These are phyloP conservation scores for Diorhabda sublineata DNA, from an alignment of 1,140 invertebrate genomes.

Conservation along the genomic window DNA sequence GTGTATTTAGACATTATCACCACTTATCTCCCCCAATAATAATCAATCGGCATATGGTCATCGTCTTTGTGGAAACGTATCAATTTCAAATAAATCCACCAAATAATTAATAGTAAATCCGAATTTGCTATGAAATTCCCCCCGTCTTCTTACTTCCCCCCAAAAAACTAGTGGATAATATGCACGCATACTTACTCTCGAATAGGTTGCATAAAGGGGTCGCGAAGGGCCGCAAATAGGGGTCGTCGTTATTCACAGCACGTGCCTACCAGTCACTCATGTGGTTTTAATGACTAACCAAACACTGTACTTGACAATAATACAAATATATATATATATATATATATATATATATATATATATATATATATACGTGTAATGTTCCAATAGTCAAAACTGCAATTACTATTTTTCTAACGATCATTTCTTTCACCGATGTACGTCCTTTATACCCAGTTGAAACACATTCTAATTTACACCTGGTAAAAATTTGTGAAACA, in stretches of 20 bases:
- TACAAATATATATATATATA: too few relatives aligned
- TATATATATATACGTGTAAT: not conserved
- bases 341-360: too few relatives aligned
- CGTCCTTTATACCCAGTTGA: too few relatives aligned
- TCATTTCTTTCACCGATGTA: too few relatives aligned
- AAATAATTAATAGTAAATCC: constrained; percentile 16
- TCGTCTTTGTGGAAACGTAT: constrained; percentile 11
- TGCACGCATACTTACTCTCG: constrained; percentile 18
- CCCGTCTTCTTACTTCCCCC: not conserved
- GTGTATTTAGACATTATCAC: not conserved
- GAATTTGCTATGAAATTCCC: constrained; percentile 4
- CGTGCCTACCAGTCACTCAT: constrained; percentile 34
- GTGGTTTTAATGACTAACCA: constrained; percentile 41
- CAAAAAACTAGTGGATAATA: constrained; percentile 6
- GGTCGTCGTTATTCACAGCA: constrained; percentile 33
- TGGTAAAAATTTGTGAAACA: too few relatives aligned
- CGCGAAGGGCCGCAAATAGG: constrained; percentile 18
- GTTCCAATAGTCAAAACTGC: not conserved
- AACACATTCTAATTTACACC: too few relatives aligned
- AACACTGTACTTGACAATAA: constrained; percentile 36
- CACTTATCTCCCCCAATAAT: not conserved
- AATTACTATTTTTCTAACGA: not conserved
- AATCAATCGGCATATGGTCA: not conserved
- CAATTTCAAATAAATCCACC: constrained; percentile 16
- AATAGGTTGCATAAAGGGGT: constrained; percentile 9